phyloP scores from a whole-genome alignment of 2,113 vertebrate genomes.

The Brachyhypopomus occidentalis region DNA sequence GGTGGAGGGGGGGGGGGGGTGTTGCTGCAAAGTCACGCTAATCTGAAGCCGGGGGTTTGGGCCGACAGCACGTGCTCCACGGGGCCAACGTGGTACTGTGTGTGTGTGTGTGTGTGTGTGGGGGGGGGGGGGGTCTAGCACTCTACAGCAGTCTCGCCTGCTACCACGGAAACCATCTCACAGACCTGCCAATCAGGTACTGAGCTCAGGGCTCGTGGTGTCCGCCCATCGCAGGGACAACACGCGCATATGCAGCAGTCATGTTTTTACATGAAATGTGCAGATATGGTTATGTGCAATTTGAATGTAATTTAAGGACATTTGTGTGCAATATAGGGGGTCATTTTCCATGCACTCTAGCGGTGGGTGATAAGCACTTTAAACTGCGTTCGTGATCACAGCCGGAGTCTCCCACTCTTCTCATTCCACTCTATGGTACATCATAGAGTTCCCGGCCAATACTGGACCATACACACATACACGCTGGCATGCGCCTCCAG shows the following conservation, averaged over 20 bases:
- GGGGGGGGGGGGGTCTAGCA: conserved; percentile 45
- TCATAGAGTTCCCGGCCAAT: too few species aligned
- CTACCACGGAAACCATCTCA: conserved; percentile 75
- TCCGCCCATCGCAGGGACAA: conserved; percentile 68
- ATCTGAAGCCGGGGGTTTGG: background rate
- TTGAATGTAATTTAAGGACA: background rate
- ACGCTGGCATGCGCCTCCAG: too few species aligned
- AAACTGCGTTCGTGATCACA: too few species aligned
- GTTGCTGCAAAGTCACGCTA: background rate
- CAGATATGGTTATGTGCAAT: background rate
- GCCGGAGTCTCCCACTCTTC: too few species aligned
- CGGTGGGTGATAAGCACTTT: too few species aligned
- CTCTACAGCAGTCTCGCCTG: conserved; percentile 75
- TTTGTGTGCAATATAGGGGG: background rate
- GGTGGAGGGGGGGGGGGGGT: too few species aligned
- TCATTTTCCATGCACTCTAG: too few species aligned
- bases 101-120: too few species aligned
- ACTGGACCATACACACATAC: too few species aligned
- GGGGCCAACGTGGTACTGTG: conserved; percentile 13
- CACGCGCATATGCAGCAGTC: conserved; percentile 22
- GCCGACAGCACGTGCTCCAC: too few species aligned
- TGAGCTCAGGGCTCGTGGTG: conserved; percentile 63
- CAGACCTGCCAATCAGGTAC: conserved; percentile 76
- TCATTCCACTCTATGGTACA: too few species aligned
- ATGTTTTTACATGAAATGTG: background rate